Evolutionary conservation across 2,888 invertebrate genomes (phyloP), one percentile per base, ranked within the genome.

Genomic region (Penaeus monodon): DNA sequence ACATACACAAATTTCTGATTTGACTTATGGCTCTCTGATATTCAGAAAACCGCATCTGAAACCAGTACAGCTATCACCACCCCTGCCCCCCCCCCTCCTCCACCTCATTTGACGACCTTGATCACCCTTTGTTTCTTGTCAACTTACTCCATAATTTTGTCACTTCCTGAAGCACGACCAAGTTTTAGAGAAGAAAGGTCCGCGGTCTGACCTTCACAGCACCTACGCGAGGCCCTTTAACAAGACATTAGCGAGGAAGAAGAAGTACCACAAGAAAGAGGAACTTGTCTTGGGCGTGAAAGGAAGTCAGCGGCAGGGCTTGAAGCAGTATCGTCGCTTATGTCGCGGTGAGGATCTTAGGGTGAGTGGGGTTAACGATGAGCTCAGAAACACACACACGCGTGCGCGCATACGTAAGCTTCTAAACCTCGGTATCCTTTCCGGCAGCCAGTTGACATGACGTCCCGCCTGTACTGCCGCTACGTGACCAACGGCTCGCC

Each of bases 401-500:
- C 49, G 12, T 12, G 2, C 4, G 14, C 49, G 14, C 49, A 49
- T 14, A 49, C 7, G 10, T 49, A 49, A 14, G 49, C 49, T 10
- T 17, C 57, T 57, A 57, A 57, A 57, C 3, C 57, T 57, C 3
- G 3, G 57, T 17, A 3, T 57, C 57, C 57, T 76, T 24, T 10
- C 33, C 17, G 24, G 8, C 82, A 82, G 82, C n/a, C 82, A 20
- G 20, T 33, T 27, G 57, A 57, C 82, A 57, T 63, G 22, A 76
- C 64, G 7, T 74, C 83, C 1, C 20, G 24, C n/a, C 76, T 84
- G n/a, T 76, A 77, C 76, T 84, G 83, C 64, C 83, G 83, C 10
- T 84, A 84, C 65, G 38, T 84, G 33, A 76, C 63, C 76, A 84
- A 84, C 77, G 44, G 76, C n/a, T 84, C 83, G 14, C 83, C 83